phyloP scores from a whole-genome alignment of 2,888 invertebrate genomes.

The Caenorhabditis uteleia region DNA sequence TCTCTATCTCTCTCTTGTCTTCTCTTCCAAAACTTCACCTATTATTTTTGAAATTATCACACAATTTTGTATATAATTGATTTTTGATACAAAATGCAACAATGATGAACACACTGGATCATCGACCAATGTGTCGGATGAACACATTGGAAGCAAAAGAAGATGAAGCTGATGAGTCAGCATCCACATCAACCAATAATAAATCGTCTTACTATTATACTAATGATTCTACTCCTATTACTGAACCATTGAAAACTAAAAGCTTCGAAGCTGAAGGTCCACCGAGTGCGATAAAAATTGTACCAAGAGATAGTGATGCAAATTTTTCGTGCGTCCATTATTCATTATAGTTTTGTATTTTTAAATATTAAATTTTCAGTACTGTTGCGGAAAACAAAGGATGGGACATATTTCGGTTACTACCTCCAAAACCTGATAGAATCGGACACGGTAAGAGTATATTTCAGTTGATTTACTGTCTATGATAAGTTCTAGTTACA shows the following conservation, averaged over 20 bases:
- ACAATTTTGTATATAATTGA: too few species aligned
- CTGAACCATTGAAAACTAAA: constrained; percentile 16
- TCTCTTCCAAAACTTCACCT: too few species aligned
- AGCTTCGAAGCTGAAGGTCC: constrained; percentile 11
- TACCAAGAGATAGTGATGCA: constrained; percentile 13
- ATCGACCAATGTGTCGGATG: constrained; percentile 35
- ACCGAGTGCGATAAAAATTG: constrained; percentile 5
- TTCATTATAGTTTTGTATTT: too few species aligned
- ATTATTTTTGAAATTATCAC: too few species aligned
- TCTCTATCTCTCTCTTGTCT: too few species aligned
- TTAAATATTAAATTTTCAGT: constrained; percentile 44
- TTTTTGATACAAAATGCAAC: too few species aligned
- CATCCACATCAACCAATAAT: constrained; percentile 13
- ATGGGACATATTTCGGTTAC: constrained; percentile 84
- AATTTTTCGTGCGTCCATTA: constrained; percentile 29
- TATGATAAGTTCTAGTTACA: too few species aligned
- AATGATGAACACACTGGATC: constrained; percentile 45
- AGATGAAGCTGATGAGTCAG: not conserved
- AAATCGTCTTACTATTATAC: constrained; percentile 27
- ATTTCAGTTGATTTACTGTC: too few species aligned
- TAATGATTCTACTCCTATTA: constrained; percentile 3
- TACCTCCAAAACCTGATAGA: constrained; percentile 74
- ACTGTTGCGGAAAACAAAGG: constrained; percentile 71
- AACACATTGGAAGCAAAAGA: constrained; percentile 34
- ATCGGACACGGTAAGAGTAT: constrained; percentile 60